These are phyloP conservation scores for Myotis daubentonii DNA, from an alignment of 2,797 vertebrate species.

Conservation along the genomic window DNA sequence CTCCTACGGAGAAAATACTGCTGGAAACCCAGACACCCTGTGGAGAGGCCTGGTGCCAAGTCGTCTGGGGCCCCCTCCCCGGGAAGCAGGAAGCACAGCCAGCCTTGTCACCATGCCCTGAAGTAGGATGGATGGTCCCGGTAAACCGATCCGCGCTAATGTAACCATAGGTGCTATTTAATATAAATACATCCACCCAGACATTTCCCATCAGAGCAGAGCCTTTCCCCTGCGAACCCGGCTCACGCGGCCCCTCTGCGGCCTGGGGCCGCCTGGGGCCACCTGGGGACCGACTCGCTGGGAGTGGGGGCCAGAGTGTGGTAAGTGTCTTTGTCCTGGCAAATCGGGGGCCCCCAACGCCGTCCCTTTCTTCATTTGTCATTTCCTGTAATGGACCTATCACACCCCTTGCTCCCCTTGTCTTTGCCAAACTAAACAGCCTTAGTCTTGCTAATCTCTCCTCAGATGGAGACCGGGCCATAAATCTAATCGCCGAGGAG, in stretches of 20 bases:
- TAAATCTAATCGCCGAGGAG: slow-evolving; percentile 66
- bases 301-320: neutral
- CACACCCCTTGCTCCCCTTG: slow-evolving; percentile 38
- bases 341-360: neutral
- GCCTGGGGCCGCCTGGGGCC: neutral
- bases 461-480: slow-evolving; percentile 63
- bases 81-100: slow-evolving; percentile 67
- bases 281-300: neutral
- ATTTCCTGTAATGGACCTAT: slow-evolving; percentile 75
- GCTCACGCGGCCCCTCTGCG: neutral
- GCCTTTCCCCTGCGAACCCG: neutral
- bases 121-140: slow-evolving; percentile 76
- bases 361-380: slow-evolving; percentile 69
- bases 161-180: slow-evolving; percentile 76
- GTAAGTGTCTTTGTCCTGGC: slow-evolving; percentile 47
- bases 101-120: slow-evolving; percentile 75
- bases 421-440: slow-evolving; percentile 79
- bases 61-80: slow-evolving; percentile 72
- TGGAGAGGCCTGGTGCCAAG: slow-evolving; percentile 75
- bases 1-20: slow-evolving; percentile 57
- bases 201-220: slow-evolving; percentile 55
- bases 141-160: slow-evolving; percentile 70
- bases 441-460: slow-evolving; percentile 70
- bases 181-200: slow-evolving; percentile 71
- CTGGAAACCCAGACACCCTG: slow-evolving; percentile 71